A percentile compares a stretch with the other conserved stretches of the same genome.
phyloP scores from a whole-genome alignment of 2,113 vertebrate species.

The Scomber colias region DNA sequence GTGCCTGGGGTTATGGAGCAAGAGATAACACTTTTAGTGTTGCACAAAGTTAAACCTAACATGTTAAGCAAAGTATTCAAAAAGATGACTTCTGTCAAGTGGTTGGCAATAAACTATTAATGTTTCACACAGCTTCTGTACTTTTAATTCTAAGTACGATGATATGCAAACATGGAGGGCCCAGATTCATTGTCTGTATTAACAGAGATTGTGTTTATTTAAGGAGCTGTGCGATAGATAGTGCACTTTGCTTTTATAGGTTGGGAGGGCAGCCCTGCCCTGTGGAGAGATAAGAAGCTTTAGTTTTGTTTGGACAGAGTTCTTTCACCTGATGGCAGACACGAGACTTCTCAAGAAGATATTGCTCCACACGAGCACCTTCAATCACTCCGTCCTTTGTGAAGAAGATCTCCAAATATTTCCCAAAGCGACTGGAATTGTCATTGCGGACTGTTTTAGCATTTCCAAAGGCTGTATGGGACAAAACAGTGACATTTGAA shows the following conservation, averaged over 20 bases:
- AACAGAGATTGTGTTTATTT: not conserved
- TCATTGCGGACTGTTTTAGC: slow-evolving; percentile 95
- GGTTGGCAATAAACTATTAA: not conserved
- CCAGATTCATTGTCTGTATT: not conserved
- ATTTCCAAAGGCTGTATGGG: slow-evolving; percentile 92
- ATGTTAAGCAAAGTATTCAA: not conserved
- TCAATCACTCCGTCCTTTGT: slow-evolving; percentile 88
- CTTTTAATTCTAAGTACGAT: not conserved
- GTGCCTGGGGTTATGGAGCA: slow-evolving; percentile 81
- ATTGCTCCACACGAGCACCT: slow-evolving; percentile 93
- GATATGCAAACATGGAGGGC: not conserved
- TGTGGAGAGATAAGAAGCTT: not conserved
- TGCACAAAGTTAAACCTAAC: not conserved
- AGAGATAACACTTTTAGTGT: not conserved
- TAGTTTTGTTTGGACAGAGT: not conserved
- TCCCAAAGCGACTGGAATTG: slow-evolving; percentile 98
- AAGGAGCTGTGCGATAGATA: not conserved
- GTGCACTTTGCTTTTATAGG: not conserved
- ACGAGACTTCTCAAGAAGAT: slow-evolving; percentile 96
- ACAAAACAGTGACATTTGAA: not conserved
- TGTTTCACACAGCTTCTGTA: not conserved
- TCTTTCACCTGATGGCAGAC: slow-evolving; percentile 92
- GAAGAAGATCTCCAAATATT: slow-evolving; percentile 95
- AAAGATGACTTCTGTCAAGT: not conserved
- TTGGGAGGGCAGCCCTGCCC: not conserved